A percentile compares a stretch with the other conserved stretches of the same genome.
These are phyloP conservation scores for Neolamprologus ventralis DNA, from an alignment of 2,113 vertebrate species.

Conservation along the genomic window DNA sequence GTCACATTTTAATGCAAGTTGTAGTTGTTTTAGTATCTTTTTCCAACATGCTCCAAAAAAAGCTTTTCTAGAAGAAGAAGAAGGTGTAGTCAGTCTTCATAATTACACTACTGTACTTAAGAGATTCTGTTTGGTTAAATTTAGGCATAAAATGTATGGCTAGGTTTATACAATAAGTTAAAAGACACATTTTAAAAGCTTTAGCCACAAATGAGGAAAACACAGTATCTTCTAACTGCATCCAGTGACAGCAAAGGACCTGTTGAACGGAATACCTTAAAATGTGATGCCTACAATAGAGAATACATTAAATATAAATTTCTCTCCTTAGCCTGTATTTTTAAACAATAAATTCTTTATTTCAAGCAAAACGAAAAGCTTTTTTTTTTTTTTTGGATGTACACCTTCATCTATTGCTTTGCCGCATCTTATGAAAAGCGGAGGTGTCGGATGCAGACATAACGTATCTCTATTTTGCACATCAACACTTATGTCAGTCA, in stretches of 20 bases:
- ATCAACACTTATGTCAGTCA: slow-evolving; percentile 25
- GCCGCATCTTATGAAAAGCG: slow-evolving; percentile 13
- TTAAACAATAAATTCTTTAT: neutral
- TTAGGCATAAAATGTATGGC: neutral
- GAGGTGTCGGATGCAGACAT: neutral
- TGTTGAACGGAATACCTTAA: neutral
- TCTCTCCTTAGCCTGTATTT: neutral
- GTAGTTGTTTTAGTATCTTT: neutral
- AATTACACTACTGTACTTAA: neutral
- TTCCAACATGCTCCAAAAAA: neutral
- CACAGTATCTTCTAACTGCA: neutral
- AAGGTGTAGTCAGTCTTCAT: neutral
- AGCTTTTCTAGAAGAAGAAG: neutral
- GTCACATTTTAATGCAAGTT: neutral
- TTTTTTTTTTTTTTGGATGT: neutral
- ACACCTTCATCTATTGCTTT: neutral
- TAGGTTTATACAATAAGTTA: neutral
- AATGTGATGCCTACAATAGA: neutral
- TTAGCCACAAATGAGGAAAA: neutral
- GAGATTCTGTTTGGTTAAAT: neutral
- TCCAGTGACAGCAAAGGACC: neutral
- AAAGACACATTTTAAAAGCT: neutral
- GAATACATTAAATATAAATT: neutral
- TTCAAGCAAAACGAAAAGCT: neutral
- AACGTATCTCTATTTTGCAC: neutral